Evolutionary conservation across 2,888 invertebrate species (phyloP).

Genomic region (Laspeyria flexula): DNA sequence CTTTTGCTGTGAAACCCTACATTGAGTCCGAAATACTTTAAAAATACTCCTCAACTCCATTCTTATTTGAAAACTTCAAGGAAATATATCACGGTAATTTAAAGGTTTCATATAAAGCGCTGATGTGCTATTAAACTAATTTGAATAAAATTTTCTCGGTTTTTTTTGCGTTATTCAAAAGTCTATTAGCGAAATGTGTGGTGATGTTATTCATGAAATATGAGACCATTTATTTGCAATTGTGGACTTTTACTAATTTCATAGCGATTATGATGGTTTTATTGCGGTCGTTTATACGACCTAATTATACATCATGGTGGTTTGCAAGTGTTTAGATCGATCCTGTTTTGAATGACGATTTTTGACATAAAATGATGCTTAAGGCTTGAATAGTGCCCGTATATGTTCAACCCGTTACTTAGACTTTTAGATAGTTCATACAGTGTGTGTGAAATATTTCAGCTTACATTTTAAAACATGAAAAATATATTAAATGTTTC

Average conservation of each 20-base stretch:
- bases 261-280: conserved; percentile 22
- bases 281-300: conserved; percentile 1
- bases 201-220: conserved; percentile 12
- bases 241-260: conserved; percentile 21
- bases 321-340: no score
- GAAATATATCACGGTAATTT: not conserved
- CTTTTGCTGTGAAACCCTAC: no score
- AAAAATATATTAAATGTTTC: no score
- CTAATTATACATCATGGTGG: no score
- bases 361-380: no score
- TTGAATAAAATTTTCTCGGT: conserved; percentile 7
- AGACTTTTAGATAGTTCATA: no score
- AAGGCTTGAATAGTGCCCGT: no score
- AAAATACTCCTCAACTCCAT: not conserved
- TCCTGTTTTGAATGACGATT: no score
- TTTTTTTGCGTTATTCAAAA: conserved; percentile 6
- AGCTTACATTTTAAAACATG: no score
- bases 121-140: conserved; percentile 4
- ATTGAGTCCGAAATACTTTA: no score
- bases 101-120: not conserved
- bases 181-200: conserved; percentile 8
- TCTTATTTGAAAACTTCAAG: not conserved
- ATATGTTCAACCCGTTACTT: no score
- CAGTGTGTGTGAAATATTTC: no score
- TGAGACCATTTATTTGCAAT: conserved; percentile 12